Evolutionary conservation across 2,888 invertebrate genomes (phyloP).

Genomic region (Andrena minutula): DNA sequence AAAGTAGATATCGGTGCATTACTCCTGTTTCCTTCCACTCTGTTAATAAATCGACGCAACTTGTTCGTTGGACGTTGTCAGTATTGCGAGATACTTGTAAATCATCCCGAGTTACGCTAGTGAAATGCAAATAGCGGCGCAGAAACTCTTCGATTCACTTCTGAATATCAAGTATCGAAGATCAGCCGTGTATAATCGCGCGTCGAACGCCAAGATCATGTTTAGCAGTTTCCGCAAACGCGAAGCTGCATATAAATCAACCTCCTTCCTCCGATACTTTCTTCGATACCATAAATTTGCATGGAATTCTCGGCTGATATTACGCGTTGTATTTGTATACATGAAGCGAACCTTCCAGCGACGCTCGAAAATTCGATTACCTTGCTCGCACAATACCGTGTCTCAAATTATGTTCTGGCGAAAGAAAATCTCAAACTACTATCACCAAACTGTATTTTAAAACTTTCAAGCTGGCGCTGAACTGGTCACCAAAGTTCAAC

Average conservation of each 20-base stretch:
- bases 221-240: conserved; percentile 57
- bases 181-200: conserved; percentile 47
- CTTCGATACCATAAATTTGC: conserved; percentile 45
- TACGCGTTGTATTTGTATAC: neutral
- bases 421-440: neutral
- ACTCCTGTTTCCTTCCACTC: neutral
- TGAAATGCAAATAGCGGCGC: conserved; percentile 49
- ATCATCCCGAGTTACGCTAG: conserved; percentile 36
- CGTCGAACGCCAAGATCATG: conserved; percentile 49
- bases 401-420: neutral
- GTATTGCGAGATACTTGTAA: conserved; percentile 25
- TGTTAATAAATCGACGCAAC: conserved; percentile 4
- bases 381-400: neutral
- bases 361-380: conserved; percentile 3
- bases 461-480: too few relatives aligned
- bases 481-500: too few relatives aligned
- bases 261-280: conserved; percentile 48
- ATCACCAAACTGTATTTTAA: too few relatives aligned
- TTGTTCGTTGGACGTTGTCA: neutral
- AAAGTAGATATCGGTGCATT: neutral
- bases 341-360: neutral
- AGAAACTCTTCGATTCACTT: conserved; percentile 53
- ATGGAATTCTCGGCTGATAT: conserved; percentile 18
- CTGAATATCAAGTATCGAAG: conserved; percentile 50
- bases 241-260: conserved; percentile 55